A percentile compares a stretch with the other conserved stretches of the same genome.
Conservation (phyloP, 2,113 vertebrate genomes). For the Suricata suricatta region DNA sequence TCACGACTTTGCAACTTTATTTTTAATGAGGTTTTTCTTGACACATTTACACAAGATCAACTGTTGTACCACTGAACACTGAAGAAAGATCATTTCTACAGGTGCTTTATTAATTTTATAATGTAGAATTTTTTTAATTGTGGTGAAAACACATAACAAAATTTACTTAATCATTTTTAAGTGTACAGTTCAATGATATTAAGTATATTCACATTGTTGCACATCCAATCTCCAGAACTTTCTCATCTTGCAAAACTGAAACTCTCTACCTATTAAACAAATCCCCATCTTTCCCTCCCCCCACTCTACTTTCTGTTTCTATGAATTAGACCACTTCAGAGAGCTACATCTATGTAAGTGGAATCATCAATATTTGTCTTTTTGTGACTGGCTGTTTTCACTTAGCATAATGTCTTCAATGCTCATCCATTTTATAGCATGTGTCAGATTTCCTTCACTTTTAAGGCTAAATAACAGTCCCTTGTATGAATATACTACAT, state of each 20-base stretch:
- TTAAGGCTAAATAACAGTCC: not conserved
- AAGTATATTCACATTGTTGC: not conserved
- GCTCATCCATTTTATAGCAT: not conserved
- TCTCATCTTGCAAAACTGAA: not conserved
- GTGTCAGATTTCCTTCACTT: not conserved
- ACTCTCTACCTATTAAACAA: not conserved
- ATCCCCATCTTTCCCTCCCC: not conserved
- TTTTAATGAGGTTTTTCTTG: not conserved
- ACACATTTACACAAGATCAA: not conserved
- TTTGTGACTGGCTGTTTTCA: not conserved
- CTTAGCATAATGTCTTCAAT: not conserved
- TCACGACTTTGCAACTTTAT: not conserved
- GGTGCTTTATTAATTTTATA: not conserved
- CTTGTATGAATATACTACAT: not conserved
- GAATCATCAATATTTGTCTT: not conserved
- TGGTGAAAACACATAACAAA: not conserved
- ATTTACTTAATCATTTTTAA: not conserved
- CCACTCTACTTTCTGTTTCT: not conserved
- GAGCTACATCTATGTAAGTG: not conserved
- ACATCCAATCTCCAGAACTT: not conserved
- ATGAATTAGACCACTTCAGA: not conserved
- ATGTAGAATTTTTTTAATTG: not conserved
- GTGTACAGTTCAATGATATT: not conserved
- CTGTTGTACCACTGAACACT: not conserved
- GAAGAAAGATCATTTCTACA: not conserved